Conservation (phyloP, 30 jellyfish, hydroid and myxozoan genomes). For the Rhopilema esculentum region DNA sequence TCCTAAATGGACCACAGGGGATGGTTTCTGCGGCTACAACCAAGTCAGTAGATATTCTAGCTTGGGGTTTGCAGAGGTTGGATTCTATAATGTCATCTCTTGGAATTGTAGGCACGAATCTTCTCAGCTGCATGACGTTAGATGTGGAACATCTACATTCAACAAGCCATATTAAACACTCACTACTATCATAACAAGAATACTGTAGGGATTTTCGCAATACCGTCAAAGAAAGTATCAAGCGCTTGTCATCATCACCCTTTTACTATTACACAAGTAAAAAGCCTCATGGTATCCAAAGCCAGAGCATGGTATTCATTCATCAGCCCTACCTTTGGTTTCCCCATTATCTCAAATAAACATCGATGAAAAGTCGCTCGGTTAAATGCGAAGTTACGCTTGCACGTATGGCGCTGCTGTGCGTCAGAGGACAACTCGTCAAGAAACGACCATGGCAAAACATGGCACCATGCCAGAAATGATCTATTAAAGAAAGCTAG, state of each 20-base stretch:
- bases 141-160: slow-evolving; percentile 48
- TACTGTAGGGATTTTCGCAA: slow-evolving; percentile 45
- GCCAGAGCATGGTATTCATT: slow-evolving; percentile 36
- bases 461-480: slow-evolving; percentile 59
- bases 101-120: slow-evolving; percentile 42
- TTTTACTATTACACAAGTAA: slow-evolving; percentile 47
- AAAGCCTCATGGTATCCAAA: slow-evolving; percentile 14
- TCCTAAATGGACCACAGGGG: slow-evolving; percentile 60
- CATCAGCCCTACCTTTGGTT: slow-evolving; percentile 32
- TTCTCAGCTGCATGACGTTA: slow-evolving; percentile 23
- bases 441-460: background rate
- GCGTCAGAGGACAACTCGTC: background rate
- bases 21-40: slow-evolving; percentile 25
- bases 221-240: slow-evolving; percentile 30
- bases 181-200: slow-evolving; percentile 36
- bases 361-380: slow-evolving; percentile 25
- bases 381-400: slow-evolving; percentile 17
- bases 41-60: slow-evolving; percentile 42
- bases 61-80: slow-evolving; percentile 49
- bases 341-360: slow-evolving; percentile 44
- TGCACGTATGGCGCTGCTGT: slow-evolving; percentile 39
- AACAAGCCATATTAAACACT: slow-evolving; percentile 43
- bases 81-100: slow-evolving; percentile 49
- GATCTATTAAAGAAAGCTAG: slow-evolving; percentile 47
- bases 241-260: slow-evolving; percentile 36